phyloP scores from a whole-genome alignment of 2,888 invertebrate species.

The Oscheius onirici region DNA sequence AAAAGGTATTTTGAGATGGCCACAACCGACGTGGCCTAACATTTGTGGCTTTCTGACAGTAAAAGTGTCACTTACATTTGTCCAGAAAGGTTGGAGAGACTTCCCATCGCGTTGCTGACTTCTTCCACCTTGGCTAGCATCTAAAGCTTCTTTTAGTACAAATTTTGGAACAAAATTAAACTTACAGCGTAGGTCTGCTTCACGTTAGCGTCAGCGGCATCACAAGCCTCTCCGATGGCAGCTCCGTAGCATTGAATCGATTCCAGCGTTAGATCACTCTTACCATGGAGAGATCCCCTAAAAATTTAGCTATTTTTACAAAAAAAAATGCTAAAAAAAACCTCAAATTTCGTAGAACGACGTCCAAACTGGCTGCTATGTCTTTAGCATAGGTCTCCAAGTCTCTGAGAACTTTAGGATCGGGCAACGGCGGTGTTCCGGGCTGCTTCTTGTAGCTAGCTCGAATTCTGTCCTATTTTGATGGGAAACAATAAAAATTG shows the following conservation, averaged over 20 bases:
- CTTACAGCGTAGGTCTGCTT: slow-evolving; percentile 65
- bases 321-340: slow-evolving; percentile 6
- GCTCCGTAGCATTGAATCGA: slow-evolving; percentile 61
- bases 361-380: slow-evolving; percentile 65
- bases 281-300: slow-evolving; percentile 64
- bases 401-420: slow-evolving; percentile 59
- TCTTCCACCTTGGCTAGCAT: slow-evolving; percentile 70
- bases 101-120: slow-evolving; percentile 61
- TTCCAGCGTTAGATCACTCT: slow-evolving; percentile 67
- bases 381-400: slow-evolving; percentile 62
- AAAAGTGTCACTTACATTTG: slow-evolving; percentile 63
- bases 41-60: neutral
- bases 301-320: neutral
- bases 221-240: slow-evolving; percentile 62
- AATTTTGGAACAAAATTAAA: neutral
- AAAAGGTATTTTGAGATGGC: slow-evolving; percentile 22
- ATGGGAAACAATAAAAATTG: neutral
- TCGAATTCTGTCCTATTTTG: slow-evolving; percentile 36
- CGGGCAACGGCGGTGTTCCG: slow-evolving; percentile 36
- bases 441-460: slow-evolving; percentile 37
- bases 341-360: slow-evolving; percentile 65
- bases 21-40: neutral
- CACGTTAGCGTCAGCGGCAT: slow-evolving; percentile 65
- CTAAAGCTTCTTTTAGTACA: neutral
- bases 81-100: slow-evolving; percentile 56